A percentile compares a stretch with the other conserved stretches of the same genome.
phyloP scores from a whole-genome alignment of 2,113 vertebrate species.

The Ahaetulla prasina region DNA sequence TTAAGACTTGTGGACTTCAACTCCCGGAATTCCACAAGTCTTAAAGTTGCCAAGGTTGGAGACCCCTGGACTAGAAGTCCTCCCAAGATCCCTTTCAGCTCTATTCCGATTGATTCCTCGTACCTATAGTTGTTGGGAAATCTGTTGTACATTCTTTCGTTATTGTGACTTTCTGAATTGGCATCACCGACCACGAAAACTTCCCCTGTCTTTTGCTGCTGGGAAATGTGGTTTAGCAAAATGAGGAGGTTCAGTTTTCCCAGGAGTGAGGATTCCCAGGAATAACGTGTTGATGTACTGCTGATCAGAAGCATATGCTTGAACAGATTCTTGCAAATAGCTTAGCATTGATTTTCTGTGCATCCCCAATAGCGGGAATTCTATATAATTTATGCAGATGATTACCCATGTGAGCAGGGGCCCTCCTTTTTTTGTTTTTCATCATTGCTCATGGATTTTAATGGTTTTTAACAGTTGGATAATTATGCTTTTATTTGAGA shows the following conservation, averaged over 20 bases:
- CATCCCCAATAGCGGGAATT: background rate
- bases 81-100: background rate
- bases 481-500: slow-evolving; percentile 21
- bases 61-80: background rate
- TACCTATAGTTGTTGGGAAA: background rate
- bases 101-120: background rate
- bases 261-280: background rate
- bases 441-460: slow-evolving; percentile 20
- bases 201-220: background rate
- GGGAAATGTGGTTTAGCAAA: background rate
- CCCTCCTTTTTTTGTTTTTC: background rate
- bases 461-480: slow-evolving; percentile 27
- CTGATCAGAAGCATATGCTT: background rate
- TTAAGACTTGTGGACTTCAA: no score
- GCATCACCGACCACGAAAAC: background rate
- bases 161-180: background rate
- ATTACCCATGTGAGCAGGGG: background rate
- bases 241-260: background rate
- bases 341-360: background rate
- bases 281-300: background rate
- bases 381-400: slow-evolving; percentile 1
- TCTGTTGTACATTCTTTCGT: background rate
- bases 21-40: no score
- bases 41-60: no score
- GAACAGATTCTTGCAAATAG: background rate